phyloP scores from a whole-genome alignment of 2,797 vertebrate genomes.

The Lutjanus argentimaculatus region DNA sequence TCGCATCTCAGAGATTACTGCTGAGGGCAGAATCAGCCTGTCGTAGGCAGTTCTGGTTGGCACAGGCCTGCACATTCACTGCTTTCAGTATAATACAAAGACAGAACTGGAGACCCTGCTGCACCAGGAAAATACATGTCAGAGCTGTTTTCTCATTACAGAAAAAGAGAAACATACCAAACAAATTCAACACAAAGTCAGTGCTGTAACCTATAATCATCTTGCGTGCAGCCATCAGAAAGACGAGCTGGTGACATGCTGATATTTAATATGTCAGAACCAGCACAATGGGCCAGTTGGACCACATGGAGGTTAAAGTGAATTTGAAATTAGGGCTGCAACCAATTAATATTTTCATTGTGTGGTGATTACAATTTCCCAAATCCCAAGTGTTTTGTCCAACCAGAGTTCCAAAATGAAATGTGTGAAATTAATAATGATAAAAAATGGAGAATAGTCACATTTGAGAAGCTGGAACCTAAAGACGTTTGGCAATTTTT shows the following conservation, averaged over 20 bases:
- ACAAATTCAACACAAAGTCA: background rate
- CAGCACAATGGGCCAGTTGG: too few species aligned
- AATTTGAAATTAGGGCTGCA: background rate
- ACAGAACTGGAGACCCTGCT: background rate
- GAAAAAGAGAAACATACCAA: background rate
- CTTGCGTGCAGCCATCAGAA: background rate
- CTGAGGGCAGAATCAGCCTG: background rate
- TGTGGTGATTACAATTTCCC: background rate
- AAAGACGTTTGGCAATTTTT: background rate
- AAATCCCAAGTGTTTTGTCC: too few species aligned
- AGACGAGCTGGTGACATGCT: background rate
- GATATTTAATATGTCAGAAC: background rate
- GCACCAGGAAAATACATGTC: background rate
- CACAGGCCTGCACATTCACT: conserved; percentile 1
- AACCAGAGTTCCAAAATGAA: background rate
- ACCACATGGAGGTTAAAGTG: background rate
- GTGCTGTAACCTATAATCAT: background rate
- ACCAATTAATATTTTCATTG: background rate
- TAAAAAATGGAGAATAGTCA: background rate
- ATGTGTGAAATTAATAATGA: background rate
- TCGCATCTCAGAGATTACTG: conserved; percentile 9
- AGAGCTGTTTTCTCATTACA: background rate
- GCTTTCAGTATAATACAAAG: conserved; percentile 3
- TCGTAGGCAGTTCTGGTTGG: conserved; percentile 9
- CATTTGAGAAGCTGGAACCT: background rate